These are phyloP conservation scores for Drosophila incognita DNA, from an alignment of 2,888 invertebrate genomes.

Conservation along the genomic window DNA sequence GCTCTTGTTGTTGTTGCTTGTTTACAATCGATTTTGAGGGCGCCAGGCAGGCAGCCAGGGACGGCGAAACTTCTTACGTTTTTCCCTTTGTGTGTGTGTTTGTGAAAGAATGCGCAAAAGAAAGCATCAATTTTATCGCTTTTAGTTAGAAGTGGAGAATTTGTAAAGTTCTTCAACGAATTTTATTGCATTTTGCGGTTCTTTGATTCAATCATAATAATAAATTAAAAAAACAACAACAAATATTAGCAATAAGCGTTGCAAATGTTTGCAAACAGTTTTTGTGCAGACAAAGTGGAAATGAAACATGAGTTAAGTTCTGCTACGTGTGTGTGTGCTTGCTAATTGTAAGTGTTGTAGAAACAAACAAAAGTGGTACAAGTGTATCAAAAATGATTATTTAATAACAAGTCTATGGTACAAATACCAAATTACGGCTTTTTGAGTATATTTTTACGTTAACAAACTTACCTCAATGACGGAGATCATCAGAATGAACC, in stretches of 20 bases:
- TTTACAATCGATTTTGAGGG: slow-evolving; percentile 82
- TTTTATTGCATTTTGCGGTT: slow-evolving; percentile 67
- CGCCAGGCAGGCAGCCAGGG: slow-evolving; percentile 75
- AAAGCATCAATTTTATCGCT: slow-evolving; percentile 71
- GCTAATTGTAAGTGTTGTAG: neutral
- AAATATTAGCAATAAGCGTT: slow-evolving; percentile 20
- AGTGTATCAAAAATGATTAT: neutral
- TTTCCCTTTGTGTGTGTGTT: slow-evolving; percentile 16
- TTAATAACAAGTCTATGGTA: neutral
- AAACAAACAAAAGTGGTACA: neutral
- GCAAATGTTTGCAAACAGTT: neutral
- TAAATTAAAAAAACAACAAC: slow-evolving; percentile 47
- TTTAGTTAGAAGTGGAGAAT: slow-evolving; percentile 71
- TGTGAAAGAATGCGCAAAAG: slow-evolving; percentile 56
- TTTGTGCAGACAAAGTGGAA: slow-evolving; percentile 21
- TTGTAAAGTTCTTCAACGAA: slow-evolving; percentile 66
- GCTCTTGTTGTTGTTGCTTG: slow-evolving; percentile 53
- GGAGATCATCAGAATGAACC: slow-evolving; percentile 82
- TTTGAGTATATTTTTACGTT: neutral
- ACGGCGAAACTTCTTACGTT: slow-evolving; percentile 54
- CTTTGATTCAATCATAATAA: slow-evolving; percentile 66
- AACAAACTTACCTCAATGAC: slow-evolving; percentile 79
- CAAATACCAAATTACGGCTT: neutral
- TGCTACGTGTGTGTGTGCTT: neutral
- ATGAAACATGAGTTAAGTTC: slow-evolving; percentile 5